phyloP scores from a whole-genome alignment of 2,888 invertebrate species.

The Dilophus febrilis region DNA sequence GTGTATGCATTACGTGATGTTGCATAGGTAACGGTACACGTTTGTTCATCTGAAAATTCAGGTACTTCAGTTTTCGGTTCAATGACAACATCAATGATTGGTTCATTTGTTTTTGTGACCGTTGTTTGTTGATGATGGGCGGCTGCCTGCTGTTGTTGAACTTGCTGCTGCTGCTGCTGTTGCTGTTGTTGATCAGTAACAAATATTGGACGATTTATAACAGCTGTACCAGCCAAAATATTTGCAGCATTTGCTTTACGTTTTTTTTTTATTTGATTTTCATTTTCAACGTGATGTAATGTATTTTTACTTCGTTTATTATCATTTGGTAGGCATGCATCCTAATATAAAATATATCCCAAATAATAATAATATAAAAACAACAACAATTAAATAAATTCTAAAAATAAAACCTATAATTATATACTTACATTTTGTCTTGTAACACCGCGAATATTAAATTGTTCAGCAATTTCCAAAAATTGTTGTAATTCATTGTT shows the following conservation, averaged over 20 bases:
- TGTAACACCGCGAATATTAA: conserved; percentile 11
- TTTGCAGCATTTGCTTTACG: background rate
- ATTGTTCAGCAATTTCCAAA: conserved; percentile 10
- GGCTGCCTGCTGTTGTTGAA: background rate
- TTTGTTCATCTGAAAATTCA: conserved; percentile 2
- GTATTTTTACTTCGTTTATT: too few species aligned
- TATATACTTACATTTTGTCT: conserved; percentile 5
- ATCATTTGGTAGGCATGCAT: too few species aligned
- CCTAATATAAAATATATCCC: background rate
- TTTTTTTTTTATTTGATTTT: background rate
- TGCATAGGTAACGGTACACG: background rate
- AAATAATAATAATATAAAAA: background rate
- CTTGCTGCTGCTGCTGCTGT: background rate
- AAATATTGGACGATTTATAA: background rate
- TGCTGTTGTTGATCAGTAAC: background rate
- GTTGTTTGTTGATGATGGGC: background rate
- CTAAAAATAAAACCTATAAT: background rate
- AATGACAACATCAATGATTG: background rate
- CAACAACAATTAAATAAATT: background rate
- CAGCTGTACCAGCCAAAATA: too few species aligned
- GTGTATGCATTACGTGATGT: background rate
- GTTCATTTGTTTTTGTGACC: background rate
- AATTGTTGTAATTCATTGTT: conserved; percentile 11
- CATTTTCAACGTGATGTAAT: background rate
- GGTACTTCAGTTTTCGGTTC: conserved; percentile 3